These are phyloP conservation scores for Habroteleia sp. DNA, from an alignment of 2,888 invertebrate species.

Conservation along the genomic window DNA sequence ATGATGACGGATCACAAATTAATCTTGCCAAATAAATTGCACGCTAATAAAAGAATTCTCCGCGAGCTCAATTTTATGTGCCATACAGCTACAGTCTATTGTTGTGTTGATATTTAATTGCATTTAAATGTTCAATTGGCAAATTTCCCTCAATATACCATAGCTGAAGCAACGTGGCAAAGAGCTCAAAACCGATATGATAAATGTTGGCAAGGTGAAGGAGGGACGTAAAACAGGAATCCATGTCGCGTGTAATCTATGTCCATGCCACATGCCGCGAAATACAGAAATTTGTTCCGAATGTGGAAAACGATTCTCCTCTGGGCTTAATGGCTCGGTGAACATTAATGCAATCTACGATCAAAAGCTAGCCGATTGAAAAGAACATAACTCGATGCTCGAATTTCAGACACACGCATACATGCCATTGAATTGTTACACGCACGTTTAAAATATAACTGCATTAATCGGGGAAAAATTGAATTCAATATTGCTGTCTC, in stretches of 20 bases:
- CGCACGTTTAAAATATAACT: slow-evolving; percentile 1
- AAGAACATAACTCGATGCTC: slow-evolving; percentile 24
- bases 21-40: no score
- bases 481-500: no score
- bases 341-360: slow-evolving; percentile 42
- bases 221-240: background rate
- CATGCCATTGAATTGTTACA: slow-evolving; percentile 16
- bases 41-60: no score
- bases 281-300: slow-evolving; percentile 34
- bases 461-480: slow-evolving; percentile 1
- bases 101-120: no score
- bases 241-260: slow-evolving; percentile 7
- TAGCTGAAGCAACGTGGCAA: no score
- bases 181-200: no score
- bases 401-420: slow-evolving; percentile 19
- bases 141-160: no score
- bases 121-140: no score
- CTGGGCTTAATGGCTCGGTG: slow-evolving; percentile 40
- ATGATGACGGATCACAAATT: no score
- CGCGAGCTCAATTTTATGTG: no score
- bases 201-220: background rate
- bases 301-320: slow-evolving; percentile 32
- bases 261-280: slow-evolving; percentile 2
- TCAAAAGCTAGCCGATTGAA: slow-evolving; percentile 42
- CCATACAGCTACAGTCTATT: no score